A percentile compares a stretch with the other conserved stretches of the same genome.
Evolutionary conservation across 2,113 vertebrate genomes (phyloP).

Genomic region (Cyanocitta stelleri): DNA sequence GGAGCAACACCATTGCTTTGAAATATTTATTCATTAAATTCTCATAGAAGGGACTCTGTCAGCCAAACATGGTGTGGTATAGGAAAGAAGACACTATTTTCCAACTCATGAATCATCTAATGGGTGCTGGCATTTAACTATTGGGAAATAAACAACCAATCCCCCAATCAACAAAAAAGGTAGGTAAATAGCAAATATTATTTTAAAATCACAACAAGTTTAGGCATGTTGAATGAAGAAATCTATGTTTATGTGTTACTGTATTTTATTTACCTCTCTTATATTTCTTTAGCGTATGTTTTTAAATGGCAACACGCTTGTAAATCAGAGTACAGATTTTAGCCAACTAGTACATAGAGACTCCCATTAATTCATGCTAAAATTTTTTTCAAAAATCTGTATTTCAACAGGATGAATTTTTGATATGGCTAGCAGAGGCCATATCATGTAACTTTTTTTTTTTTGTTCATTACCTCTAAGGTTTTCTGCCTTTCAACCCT

Average conservation of each 20-base stretch:
- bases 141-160: background rate
- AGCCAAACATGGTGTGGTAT: background rate
- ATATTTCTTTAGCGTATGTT: background rate
- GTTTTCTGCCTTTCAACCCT: background rate
- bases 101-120: background rate
- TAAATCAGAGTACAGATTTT: background rate
- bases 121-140: background rate
- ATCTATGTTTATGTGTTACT: background rate
- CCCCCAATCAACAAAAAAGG: background rate
- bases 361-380: background rate
- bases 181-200: background rate
- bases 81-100: background rate
- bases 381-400: background rate
- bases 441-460: background rate
- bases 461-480: background rate
- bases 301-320: background rate
- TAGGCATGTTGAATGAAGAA: background rate
- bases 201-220: background rate
- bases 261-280: background rate
- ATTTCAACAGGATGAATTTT: background rate
- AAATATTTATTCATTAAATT: conserved; percentile 1
- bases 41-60: background rate
- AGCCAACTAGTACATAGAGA: background rate
- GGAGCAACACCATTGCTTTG: background rate
- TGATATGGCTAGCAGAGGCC: background rate